These are phyloP conservation scores for Carcharodon carcharias DNA, from an alignment of 2,797 vertebrate species.

Conservation along the genomic window DNA sequence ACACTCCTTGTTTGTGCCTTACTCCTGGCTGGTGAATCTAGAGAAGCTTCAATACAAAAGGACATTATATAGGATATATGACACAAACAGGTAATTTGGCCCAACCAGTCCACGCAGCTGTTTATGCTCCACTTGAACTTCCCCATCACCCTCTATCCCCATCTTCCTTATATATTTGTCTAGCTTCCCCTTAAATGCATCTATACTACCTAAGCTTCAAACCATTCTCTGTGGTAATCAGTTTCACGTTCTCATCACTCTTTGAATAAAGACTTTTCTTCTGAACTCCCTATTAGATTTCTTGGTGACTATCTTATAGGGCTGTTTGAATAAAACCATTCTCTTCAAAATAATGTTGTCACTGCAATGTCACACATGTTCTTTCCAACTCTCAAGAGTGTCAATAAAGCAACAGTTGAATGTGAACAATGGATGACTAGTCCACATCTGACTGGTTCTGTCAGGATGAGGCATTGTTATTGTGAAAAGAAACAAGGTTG, in stretches of 20 bases:
- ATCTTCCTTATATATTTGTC: not conserved
- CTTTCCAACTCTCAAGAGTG: not conserved
- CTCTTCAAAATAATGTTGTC: not conserved
- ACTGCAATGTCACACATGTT: not conserved
- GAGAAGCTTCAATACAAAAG: not conserved
- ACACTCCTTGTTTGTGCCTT: not conserved
- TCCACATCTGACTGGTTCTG: not conserved
- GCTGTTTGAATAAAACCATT: not conserved
- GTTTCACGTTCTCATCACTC: not conserved
- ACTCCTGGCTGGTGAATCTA: not conserved
- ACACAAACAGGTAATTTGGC: not conserved
- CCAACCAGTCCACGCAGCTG: not conserved
- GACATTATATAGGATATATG: not conserved
- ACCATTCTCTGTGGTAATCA: no score
- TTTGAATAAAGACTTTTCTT: not conserved
- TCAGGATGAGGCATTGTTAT: not conserved
- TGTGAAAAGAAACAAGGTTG: not conserved
- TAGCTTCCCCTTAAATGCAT: not conserved
- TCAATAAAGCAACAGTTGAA: not conserved
- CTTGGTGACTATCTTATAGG: not conserved
- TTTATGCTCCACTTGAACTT: not conserved
- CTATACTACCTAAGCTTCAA: not conserved
- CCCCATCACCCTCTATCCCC: not conserved
- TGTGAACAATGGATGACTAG: not conserved
- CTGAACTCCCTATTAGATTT: not conserved